A percentile compares a stretch with the other conserved stretches of the same genome.
Evolutionary conservation across 2,113 vertebrate genomes (phyloP).

Genomic region (Ornithorhynchus anatinus): DNA sequence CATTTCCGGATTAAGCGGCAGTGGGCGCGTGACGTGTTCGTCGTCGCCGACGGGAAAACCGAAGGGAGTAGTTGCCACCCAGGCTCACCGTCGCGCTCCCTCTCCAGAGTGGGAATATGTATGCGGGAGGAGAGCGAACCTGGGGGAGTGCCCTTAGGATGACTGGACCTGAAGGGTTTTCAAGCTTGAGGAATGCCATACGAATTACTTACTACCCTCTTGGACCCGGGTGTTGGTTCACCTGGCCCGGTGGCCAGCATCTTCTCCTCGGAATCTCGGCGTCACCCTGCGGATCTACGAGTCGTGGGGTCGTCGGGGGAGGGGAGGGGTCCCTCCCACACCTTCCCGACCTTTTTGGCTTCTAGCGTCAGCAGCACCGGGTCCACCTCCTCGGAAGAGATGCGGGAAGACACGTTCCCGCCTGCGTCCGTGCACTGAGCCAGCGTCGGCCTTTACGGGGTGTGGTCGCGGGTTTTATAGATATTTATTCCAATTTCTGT

Average conservation of each 20-base stretch:
- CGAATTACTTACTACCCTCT: neutral
- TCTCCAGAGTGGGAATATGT: too few relatives aligned
- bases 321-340: neutral
- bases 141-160: too few relatives aligned
- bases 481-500: slow-evolving; percentile 17
- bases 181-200: too few relatives aligned
- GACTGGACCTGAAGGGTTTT: too few relatives aligned
- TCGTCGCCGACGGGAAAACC: too few relatives aligned
- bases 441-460: neutral
- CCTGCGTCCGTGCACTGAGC: neutral
- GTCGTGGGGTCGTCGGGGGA: neutral
- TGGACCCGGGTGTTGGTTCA: neutral
- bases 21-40: too few relatives aligned
- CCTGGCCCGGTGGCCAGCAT: too few relatives aligned
- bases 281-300: neutral
- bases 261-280: neutral
- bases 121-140: too few relatives aligned
- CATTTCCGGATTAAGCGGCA: neutral
- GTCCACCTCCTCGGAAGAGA: neutral
- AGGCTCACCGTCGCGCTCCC: neutral
- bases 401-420: neutral
- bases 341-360: neutral
- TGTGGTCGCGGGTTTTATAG: neutral
- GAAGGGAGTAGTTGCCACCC: neutral
- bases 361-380: neutral